These are phyloP conservation scores for Aquatica leii DNA, from an alignment of 2,888 invertebrate species.

Conservation along the genomic window DNA sequence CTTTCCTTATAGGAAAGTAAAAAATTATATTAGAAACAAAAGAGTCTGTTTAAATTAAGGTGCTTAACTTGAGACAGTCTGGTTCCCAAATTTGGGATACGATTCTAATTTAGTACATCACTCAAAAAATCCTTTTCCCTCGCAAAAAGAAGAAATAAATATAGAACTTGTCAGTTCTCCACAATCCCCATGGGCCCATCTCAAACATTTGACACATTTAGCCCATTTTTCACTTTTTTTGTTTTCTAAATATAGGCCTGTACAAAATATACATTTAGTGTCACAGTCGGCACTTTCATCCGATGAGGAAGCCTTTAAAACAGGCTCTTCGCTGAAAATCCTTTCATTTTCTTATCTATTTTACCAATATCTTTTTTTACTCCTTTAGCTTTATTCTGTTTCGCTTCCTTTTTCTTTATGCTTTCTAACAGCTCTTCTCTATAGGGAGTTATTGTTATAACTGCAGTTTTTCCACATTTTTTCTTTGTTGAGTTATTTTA, in stretches of 20 bases:
- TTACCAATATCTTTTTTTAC: too few relatives aligned
- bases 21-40: too few relatives aligned
- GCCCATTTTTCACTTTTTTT: too few relatives aligned
- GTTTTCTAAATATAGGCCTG: slow-evolving; percentile 1
- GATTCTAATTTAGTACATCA: not conserved
- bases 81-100: not conserved
- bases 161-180: slow-evolving; percentile 1
- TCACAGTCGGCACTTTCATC: slow-evolving; percentile 1
- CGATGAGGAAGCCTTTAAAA: slow-evolving; percentile 5
- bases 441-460: too few relatives aligned
- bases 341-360: too few relatives aligned
- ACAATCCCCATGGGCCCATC: not conserved
- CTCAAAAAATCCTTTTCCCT: not conserved
- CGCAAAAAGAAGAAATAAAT: not conserved
- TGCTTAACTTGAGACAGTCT: not conserved
- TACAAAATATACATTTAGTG: slow-evolving; percentile 13
- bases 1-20: too few relatives aligned
- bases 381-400: too few relatives aligned
- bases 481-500: not conserved
- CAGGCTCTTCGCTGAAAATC: not conserved
- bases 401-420: too few relatives aligned
- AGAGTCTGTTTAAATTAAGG: not conserved
- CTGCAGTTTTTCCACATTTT: not conserved
- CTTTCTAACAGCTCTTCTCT: too few relatives aligned
- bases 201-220: too few relatives aligned